These are phyloP conservation scores for Synanthedon vespiformis DNA, from an alignment of 2,888 invertebrate species.

Conservation along the genomic window DNA sequence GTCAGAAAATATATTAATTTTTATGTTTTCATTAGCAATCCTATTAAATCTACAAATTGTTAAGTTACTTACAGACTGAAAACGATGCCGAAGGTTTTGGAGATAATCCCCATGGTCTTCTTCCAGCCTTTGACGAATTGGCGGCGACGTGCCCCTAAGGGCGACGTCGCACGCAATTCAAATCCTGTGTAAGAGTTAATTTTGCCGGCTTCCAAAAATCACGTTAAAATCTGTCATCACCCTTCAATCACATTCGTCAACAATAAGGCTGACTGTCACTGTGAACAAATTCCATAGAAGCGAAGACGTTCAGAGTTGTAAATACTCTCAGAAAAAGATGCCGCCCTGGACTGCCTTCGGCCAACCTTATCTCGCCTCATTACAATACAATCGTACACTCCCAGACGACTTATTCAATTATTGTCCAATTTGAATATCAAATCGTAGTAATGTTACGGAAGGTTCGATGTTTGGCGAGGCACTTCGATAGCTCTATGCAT, in stretches of 20 bases:
- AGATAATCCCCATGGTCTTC: slow-evolving; percentile 80
- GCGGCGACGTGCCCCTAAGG: slow-evolving; percentile 63
- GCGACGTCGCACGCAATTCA: slow-evolving; percentile 50
- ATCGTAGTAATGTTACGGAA: slow-evolving; percentile 33
- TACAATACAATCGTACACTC: slow-evolving; percentile 39
- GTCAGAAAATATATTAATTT: no score
- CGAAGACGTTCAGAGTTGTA: slow-evolving; percentile 10
- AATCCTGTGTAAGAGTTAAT: slow-evolving; percentile 62
- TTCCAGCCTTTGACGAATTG: slow-evolving; percentile 65
- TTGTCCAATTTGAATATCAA: slow-evolving; percentile 42
- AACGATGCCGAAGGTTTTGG: slow-evolving; percentile 82
- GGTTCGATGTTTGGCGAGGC: slow-evolving; percentile 13
- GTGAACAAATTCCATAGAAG: slow-evolving; percentile 27
- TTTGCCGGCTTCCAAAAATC: slow-evolving; percentile 38
- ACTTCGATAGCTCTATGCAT: slow-evolving; percentile 11
- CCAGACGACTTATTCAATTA: slow-evolving; percentile 30
- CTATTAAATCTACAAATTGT: neutral
- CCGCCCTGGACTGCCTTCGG: slow-evolving; percentile 15
- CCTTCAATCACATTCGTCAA: slow-evolving; percentile 38
- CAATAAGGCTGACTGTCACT: slow-evolving; percentile 24
- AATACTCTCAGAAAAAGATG: slow-evolving; percentile 6
- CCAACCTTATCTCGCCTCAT: slow-evolving; percentile 20
- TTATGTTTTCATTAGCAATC: no score
- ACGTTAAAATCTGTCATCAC: slow-evolving; percentile 34
- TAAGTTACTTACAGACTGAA: slow-evolving; percentile 80